Evolutionary conservation across 2,888 invertebrate species (phyloP).

Genomic region (Oxyteleia sp.): DNA sequence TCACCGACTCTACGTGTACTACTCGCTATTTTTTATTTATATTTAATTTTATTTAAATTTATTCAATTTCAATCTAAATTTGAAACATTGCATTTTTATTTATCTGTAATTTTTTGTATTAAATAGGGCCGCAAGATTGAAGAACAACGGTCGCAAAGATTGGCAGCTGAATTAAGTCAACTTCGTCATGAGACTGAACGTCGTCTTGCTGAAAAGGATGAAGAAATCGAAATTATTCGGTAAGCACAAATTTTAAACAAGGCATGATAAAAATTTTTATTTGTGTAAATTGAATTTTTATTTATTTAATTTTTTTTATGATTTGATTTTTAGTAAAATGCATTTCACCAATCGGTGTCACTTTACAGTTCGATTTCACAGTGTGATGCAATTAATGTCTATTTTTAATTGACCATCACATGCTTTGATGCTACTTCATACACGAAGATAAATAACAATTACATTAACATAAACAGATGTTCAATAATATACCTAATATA

Average conservation of each 20-base stretch:
- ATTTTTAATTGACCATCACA: slow-evolving; percentile 70
- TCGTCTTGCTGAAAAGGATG: slow-evolving; percentile 98
- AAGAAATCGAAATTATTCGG: slow-evolving; percentile 99
- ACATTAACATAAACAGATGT: slow-evolving; percentile 60
- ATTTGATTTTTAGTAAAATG: no score
- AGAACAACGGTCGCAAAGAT: slow-evolving; percentile 97
- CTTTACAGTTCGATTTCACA: slow-evolving; percentile 20
- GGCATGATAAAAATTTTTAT: not conserved
- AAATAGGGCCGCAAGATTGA: slow-evolving; percentile 97
- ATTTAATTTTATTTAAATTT: no score
- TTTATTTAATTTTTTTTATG: no score
- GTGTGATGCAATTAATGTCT: slow-evolving; percentile 62
- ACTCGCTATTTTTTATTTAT: no score
- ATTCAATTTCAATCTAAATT: no score
- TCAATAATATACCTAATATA: no score
- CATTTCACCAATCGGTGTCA: no score
- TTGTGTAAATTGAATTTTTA: slow-evolving; percentile 10
- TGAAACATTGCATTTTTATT: no score
- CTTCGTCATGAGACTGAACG: slow-evolving; percentile 99
- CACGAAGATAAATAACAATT: slow-evolving; percentile 71
- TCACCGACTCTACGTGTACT: no score
- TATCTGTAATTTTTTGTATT: slow-evolving; percentile 9
- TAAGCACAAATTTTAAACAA: slow-evolving; percentile 88
- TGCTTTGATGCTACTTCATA: slow-evolving; percentile 33
- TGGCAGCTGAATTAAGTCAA: slow-evolving; percentile 97